Conservation (phyloP, 2,888 invertebrate genomes). For the Trachelus iudaicus region DNA sequence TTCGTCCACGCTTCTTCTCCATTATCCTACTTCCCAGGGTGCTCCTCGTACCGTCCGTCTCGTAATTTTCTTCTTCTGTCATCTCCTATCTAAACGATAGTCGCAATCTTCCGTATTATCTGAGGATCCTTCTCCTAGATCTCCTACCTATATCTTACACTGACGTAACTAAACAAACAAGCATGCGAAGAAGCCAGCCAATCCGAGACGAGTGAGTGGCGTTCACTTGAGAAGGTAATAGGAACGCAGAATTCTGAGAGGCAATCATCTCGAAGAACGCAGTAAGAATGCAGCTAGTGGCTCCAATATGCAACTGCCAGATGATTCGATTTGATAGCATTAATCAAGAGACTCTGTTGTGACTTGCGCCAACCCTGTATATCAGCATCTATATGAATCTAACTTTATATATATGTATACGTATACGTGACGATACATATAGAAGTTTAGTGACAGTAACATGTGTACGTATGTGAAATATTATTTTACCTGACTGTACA, state of each 20-base stretch:
- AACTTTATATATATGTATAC: not conserved
- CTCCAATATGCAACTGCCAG: conserved; percentile 27
- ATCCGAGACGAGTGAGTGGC: not conserved
- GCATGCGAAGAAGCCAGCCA: not conserved
- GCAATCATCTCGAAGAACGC: conserved; percentile 26
- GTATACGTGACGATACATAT: no score
- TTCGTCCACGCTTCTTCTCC: not conserved
- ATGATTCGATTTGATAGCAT: conserved; percentile 33
- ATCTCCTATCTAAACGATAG: not conserved
- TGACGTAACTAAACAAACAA: not conserved
- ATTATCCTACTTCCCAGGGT: not conserved
- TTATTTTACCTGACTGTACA: not conserved
- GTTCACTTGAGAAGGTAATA: not conserved
- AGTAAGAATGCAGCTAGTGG: conserved; percentile 2
- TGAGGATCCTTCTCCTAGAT: not conserved
- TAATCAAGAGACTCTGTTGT: conserved; percentile 28
- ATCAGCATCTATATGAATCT: not conserved
- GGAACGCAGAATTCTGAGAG: conserved; percentile 15
- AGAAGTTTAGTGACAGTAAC: not conserved
- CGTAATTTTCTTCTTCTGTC: not conserved
- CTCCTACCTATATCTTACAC: not conserved
- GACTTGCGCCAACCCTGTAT: not conserved
- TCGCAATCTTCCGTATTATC: no score
- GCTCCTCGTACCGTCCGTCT: not conserved
- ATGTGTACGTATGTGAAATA: not conserved